Conservation (phyloP, 2,113 vertebrate genomes). For the Hemiscyllium ocellatum region DNA sequence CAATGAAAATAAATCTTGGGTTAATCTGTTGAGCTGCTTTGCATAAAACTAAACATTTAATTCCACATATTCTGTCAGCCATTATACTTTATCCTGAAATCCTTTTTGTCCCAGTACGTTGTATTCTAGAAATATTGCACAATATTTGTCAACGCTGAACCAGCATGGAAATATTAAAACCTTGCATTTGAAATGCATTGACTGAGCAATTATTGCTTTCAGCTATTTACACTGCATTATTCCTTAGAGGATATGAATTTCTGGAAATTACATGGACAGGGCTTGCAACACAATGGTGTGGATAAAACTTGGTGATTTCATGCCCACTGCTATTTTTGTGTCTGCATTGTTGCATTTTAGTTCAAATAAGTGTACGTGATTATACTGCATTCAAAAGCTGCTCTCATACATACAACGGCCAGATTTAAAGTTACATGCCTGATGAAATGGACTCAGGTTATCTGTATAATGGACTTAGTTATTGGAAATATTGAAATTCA, state of each 20-base stretch:
- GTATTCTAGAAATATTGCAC: not conserved
- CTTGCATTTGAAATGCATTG: not conserved
- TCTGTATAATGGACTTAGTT: not conserved
- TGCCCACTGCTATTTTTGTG: not conserved
- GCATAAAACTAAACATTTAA: not conserved
- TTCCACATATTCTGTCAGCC: not conserved
- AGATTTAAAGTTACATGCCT: not conserved
- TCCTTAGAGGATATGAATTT: not conserved
- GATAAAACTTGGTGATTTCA: not conserved
- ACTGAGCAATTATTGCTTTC: not conserved
- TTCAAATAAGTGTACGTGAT: not conserved
- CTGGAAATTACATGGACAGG: not conserved
- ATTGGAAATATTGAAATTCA: not conserved
- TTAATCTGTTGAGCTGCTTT: not conserved
- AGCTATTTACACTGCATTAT: not conserved
- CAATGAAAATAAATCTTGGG: not conserved
- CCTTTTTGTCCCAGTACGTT: not conserved
- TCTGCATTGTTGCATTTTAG: not conserved
- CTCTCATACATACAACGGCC: not conserved
- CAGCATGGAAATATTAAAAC: not conserved
- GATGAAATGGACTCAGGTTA: not conserved
- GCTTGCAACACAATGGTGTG: not conserved
- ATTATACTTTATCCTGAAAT: not conserved
- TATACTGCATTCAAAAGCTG: not conserved
- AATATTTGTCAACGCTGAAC: not conserved